Evolutionary conservation across 1,140 invertebrate genomes (phyloP), one percentile per base, ranked within the genome.

Genomic region (Sycophaga agraensis): DNA sequence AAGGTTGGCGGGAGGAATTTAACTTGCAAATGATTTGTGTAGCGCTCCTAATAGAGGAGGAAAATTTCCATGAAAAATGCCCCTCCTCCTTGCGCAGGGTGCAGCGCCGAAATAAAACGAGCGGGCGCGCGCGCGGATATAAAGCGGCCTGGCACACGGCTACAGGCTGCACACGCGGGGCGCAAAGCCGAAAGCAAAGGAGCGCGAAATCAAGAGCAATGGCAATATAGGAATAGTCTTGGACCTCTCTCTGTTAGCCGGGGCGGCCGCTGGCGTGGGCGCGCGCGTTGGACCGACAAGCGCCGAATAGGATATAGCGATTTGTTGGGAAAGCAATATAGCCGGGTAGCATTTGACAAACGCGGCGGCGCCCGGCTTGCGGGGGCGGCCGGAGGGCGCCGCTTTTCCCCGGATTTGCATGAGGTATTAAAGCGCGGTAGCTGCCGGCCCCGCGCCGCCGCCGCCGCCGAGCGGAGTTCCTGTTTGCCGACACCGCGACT

Each of bases 291-390:
- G 45, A 48, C 21, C 54, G 34, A 50, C 46, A 56, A 46, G 48
- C 57, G 24, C 37, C 34, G 66, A 75, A 76, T 74, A 73, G 74
- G 75, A 76, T 80, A 76, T 79, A 78, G 72, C 73, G 78, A 79
- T 81, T 79, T 77, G 76, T 78, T 80, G 71, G 70, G 66, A 74
- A 81, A 79, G 78, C 78, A 81, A 81, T 81, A 81, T 79, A 80
- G 68, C n/a, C 68, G 59, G 68, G 66, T 70, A 68, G 71, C 69
- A 31, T 4, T 6, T 4, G 28, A 31, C 28, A 11, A 31, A 11
- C 28, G 4, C 28, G 28, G 28, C 28, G 66, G 64, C 66, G 70
- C 66, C 70, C n/a, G n/a, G n/a, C n/a, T n/a, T n/a, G n/a, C n/a
- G n/a, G n/a, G n/a, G n/a, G n/a, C n/a, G n/a, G n/a, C n/a, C n/a